Base-by-base conservation (phyloP, 2,797 vertebrate species). In the Hozukius guyotensis region DNA sequence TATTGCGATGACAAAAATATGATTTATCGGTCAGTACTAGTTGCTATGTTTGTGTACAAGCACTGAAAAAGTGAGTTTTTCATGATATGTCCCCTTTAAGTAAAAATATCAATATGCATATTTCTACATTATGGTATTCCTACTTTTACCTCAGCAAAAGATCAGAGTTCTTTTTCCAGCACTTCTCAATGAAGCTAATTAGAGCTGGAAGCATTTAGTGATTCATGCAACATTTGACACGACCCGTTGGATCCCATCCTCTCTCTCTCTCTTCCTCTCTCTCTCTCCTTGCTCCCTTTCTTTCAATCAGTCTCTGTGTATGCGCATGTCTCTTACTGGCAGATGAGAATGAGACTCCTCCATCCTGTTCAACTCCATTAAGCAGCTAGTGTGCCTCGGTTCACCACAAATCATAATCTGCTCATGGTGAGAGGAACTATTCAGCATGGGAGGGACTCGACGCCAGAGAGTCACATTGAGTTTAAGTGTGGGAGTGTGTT, bases 191-290 rank as follows among this genome's bases (percentile, higher is more conserved):
- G 87, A 77, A 89, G 80, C 87, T 88, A 93, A 93, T 95, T 93
- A 94, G 78, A 89, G 83, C 81, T 90, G 80, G 84, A 91, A 86
- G 84, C 83, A 83, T 93, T 89, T 85, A 93, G 81, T 91, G 92
- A 91, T 92, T 94, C 90, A 92, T 90, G 83, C 87, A 89, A 91
- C 84, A 88, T 91, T 92, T 92, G 90, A 92, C 84, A 88, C 81
- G 88, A 91, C 82, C 88, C 89, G 77, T 78, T 81, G 80, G 82
- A 86, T 88, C 77, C 74, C 62, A 60, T 82, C 60, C 56, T 80
- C 56, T 81, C 81, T 73, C 53, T 72, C 78, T 68, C 65, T 61
- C 38, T 59, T 34, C n/a, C 9, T 38, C 25, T 61, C 57, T 42
- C 57, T 70, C 32, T 69, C 42, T 49, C 16, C 63, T 24, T 70